A percentile compares a stretch with the other conserved stretches of the same genome.
phyloP scores from a whole-genome alignment of 2,888 invertebrate species.

The Eustalomyia histrio region DNA sequence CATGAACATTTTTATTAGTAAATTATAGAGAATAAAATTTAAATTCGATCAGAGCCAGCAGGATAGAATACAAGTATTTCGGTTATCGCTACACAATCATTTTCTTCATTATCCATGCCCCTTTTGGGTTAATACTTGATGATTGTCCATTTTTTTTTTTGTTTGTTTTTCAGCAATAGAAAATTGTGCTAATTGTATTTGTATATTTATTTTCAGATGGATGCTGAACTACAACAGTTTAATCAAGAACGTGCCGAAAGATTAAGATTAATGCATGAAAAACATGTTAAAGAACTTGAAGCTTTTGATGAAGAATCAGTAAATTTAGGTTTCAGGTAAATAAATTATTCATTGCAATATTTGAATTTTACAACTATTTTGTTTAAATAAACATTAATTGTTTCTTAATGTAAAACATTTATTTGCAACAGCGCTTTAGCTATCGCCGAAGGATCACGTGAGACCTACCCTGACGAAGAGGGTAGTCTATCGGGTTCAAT shows the following conservation, averaged over 20 bases:
- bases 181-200: too few relatives aligned
- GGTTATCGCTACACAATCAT: too few relatives aligned
- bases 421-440: slow-evolving; percentile 87
- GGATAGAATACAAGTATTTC: too few relatives aligned
- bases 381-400: neutral
- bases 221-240: slow-evolving; percentile 94
- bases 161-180: slow-evolving; percentile 1
- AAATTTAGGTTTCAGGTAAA: slow-evolving; percentile 94
- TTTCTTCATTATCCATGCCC: too few relatives aligned
- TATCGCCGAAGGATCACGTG: slow-evolving; percentile 93
- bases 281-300: slow-evolving; percentile 93
- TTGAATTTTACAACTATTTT: neutral
- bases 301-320: slow-evolving; percentile 97
- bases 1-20: neutral
- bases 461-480: slow-evolving; percentile 94
- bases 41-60: too few relatives aligned
- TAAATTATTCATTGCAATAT: too few relatives aligned
- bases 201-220: slow-evolving; percentile 84
- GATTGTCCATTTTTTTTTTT: too few relatives aligned
- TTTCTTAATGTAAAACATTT: neutral
- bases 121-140: too few relatives aligned
- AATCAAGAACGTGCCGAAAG: slow-evolving; percentile 94
- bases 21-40: too few relatives aligned
- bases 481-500: slow-evolving; percentile 95
- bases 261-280: slow-evolving; percentile 92